phyloP scores from a whole-genome alignment of 2,888 invertebrate genomes.

The Macrosoma leucophasiata region DNA sequence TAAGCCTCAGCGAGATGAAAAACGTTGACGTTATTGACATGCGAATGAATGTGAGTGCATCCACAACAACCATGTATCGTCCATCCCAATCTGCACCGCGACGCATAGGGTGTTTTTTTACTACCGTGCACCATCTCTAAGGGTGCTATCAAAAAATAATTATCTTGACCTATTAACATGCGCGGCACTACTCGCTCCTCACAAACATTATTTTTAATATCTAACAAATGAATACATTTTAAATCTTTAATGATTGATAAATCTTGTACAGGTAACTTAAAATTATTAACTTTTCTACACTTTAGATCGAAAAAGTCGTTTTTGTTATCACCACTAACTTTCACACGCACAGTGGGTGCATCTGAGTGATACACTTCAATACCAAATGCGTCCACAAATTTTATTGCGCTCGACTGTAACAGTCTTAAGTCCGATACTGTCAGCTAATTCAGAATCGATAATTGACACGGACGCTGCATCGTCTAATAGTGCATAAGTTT shows the following conservation, averaged over 20 bases:
- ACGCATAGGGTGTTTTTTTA: not conserved
- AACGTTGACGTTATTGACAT: not conserved
- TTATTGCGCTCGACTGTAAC: not conserved
- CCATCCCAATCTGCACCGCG: slow-evolving; percentile 1
- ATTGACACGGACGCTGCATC: slow-evolving; percentile 19
- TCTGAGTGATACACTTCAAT: not conserved
- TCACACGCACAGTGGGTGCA: no score
- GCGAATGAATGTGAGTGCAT: not conserved
- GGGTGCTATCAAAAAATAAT: slow-evolving; percentile 1
- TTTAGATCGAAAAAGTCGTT: no score
- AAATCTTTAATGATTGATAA: no score
- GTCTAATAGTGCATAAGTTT: slow-evolving; percentile 16
- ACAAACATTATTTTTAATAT: no score
- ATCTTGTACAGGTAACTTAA: no score
- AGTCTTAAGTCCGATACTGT: not conserved
- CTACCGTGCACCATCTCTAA: slow-evolving; percentile 1
- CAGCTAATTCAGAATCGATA: slow-evolving; percentile 10
- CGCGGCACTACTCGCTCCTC: not conserved
- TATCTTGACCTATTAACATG: slow-evolving; percentile 1
- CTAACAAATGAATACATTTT: no score
- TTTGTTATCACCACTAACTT: no score
- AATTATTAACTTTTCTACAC: no score
- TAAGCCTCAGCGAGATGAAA: not conserved
- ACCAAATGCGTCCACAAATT: slow-evolving; percentile 1
- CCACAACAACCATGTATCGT: slow-evolving; percentile 1